Evolutionary conservation across 2,797 vertebrate genomes (phyloP).

Genomic region (Cyprinella venusta): DNA sequence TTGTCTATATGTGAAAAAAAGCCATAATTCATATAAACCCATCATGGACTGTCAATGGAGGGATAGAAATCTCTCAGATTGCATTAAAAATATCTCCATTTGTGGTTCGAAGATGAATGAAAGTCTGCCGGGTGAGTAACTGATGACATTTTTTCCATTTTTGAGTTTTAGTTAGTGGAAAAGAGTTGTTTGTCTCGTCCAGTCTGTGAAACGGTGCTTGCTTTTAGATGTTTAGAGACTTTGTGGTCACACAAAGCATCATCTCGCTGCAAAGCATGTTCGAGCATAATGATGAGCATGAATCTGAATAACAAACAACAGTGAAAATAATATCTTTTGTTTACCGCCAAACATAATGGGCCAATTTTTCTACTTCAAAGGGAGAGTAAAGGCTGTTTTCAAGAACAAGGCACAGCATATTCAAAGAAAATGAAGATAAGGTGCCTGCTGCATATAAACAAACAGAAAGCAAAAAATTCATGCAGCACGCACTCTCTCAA

Average conservation of each 20-base stretch:
- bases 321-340: conserved; percentile 30
- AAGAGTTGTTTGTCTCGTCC: not conserved
- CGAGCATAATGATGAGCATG: conserved; percentile 11
- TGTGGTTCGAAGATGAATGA: not conserved
- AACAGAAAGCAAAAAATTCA: conserved; percentile 21
- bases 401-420: conserved; percentile 17
- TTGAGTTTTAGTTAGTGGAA: not conserved
- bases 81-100: not conserved
- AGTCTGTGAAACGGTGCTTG: conserved; percentile 14
- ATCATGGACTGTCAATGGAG: not conserved
- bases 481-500: not conserved
- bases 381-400: conserved; percentile 30
- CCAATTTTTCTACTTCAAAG: conserved; percentile 54
- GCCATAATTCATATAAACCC: not conserved
- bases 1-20: not conserved
- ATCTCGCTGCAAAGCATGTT: conserved; percentile 2
- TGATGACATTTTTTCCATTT: not conserved
- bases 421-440: conserved; percentile 51
- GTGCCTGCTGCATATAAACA: conserved; percentile 40
- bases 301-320: conserved; percentile 8
- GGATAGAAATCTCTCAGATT: not conserved
- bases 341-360: conserved; percentile 36
- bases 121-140: not conserved
- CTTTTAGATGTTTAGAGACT: conserved; percentile 8
- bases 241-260: conserved; percentile 5